phyloP scores from a whole-genome alignment of 2,797 vertebrate species.

The Coendou prehensilis region DNA sequence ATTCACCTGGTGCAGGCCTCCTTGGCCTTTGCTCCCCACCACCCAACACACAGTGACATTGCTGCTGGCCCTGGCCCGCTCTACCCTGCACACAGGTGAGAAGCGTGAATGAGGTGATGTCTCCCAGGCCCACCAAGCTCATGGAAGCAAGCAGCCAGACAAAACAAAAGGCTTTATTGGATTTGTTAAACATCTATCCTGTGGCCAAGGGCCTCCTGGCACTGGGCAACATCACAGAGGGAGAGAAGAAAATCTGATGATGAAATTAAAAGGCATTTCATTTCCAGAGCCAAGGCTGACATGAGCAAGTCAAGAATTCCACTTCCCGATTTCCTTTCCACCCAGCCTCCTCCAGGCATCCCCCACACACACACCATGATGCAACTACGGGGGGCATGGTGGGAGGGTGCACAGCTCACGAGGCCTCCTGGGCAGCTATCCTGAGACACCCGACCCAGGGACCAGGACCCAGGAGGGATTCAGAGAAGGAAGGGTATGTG shows the following conservation, averaged over 20 bases:
- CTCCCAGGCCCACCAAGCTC: constrained; percentile 38
- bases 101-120: background rate
- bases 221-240: constrained; percentile 48
- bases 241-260: constrained; percentile 55
- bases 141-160: constrained; percentile 64
- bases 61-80: fast-evolving
- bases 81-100: constrained; percentile 1
- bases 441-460: background rate
- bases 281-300: constrained; percentile 67
- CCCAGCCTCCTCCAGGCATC: background rate
- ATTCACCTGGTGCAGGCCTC: background rate
- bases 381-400: background rate
- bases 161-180: constrained; percentile 69
- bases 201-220: constrained; percentile 77
- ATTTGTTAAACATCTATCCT: constrained; percentile 67
- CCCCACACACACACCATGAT: background rate
- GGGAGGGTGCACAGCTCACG: background rate
- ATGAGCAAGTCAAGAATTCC: background rate
- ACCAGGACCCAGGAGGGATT: background rate
- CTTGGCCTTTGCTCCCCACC: background rate
- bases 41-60: background rate
- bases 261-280: constrained; percentile 83
- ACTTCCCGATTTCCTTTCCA: background rate
- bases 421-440: background rate
- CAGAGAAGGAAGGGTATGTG: background rate